phyloP scores from a whole-genome alignment of 1,140 invertebrate genomes.

The Bicyclus anynana region DNA sequence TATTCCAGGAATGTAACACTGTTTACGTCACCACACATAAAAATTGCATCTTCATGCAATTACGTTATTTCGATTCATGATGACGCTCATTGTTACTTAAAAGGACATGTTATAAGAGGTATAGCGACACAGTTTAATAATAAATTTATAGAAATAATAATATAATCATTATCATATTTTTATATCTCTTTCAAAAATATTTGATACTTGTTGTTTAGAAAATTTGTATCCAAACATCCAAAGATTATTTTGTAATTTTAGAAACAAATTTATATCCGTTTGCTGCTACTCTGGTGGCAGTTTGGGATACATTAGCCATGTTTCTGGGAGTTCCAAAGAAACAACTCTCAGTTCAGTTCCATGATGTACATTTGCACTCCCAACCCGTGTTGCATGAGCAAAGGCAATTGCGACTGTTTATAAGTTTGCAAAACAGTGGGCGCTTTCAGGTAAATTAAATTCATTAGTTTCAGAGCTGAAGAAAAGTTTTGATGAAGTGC shows the following conservation, averaged over 20 bases:
- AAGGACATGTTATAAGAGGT: conserved; percentile 43
- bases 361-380: conserved; percentile 33
- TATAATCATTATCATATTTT: too few relatives aligned
- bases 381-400: conserved; percentile 39
- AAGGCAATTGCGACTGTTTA: conserved; percentile 24
- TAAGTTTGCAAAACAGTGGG: conserved; percentile 35
- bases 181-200: too few relatives aligned
- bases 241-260: conserved; percentile 8
- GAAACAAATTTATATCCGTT: conserved; percentile 41
- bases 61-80: too few relatives aligned
- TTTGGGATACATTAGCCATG: conserved; percentile 52
- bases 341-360: conserved; percentile 34
- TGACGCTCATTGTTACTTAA: conserved; percentile 31
- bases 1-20: too few relatives aligned
- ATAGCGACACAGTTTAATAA: too few relatives aligned
- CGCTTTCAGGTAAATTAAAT: conserved; percentile 38
- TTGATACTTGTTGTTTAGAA: too few relatives aligned
- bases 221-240: too few relatives aligned
- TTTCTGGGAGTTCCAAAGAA: conserved; percentile 22
- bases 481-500: too few relatives aligned
- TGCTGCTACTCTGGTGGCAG: conserved; percentile 34
- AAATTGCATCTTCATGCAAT: too few relatives aligned
- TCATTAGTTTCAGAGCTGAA: too few relatives aligned
- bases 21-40: too few relatives aligned
- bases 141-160: too few relatives aligned